These are phyloP conservation scores for Eueremaeus valkanovi DNA, from an alignment of 2,888 invertebrate species.

Conservation along the genomic window DNA sequence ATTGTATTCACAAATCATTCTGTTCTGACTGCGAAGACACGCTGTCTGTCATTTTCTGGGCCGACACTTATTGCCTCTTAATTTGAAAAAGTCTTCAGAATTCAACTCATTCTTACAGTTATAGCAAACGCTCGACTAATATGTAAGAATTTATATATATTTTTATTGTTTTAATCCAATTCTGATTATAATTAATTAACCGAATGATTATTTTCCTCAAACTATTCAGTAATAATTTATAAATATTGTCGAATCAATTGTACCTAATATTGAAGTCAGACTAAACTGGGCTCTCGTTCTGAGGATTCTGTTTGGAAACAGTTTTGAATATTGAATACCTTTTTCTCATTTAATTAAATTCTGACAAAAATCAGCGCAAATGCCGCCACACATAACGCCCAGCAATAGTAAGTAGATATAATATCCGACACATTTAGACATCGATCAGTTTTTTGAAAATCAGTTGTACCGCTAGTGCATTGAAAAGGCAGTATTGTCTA, in stretches of 20 bases:
- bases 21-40: neutral
- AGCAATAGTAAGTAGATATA: conserved; percentile 7
- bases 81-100: neutral
- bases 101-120: too few species aligned
- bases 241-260: neutral
- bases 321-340: neutral
- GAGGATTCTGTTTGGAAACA: too few species aligned
- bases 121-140: too few species aligned
- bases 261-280: neutral
- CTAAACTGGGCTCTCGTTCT: too few species aligned
- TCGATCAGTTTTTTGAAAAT: neutral
- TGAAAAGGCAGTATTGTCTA: neutral
- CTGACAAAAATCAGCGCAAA: neutral
- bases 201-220: neutral
- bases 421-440: neutral
- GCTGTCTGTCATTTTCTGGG: neutral
- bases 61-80: neutral
- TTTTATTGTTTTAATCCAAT: too few species aligned
- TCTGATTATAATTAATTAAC: neutral
- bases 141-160: too few species aligned
- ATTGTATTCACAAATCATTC: neutral
- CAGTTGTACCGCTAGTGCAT: neutral
- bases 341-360: neutral
- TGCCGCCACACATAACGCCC: conserved; percentile 11
- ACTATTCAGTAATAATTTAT: neutral